A percentile compares a stretch with the other conserved stretches of the same genome.
Evolutionary conservation across 2,888 invertebrate species (phyloP).

Genomic region (Cremastinae sp.): DNA sequence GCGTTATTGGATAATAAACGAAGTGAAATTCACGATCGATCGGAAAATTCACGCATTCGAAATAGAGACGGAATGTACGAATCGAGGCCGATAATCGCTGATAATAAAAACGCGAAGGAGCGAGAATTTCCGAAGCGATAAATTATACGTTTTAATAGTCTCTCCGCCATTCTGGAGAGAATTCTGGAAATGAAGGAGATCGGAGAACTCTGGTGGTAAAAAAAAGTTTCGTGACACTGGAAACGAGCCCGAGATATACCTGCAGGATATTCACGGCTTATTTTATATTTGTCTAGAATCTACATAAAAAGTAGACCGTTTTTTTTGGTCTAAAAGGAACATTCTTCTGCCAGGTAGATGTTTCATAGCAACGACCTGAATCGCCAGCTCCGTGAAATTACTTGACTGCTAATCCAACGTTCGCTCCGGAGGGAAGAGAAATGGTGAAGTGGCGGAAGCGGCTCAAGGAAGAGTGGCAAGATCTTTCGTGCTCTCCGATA

Average conservation of each 20-base stretch:
- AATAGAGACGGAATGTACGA: background rate
- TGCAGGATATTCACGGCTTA: background rate
- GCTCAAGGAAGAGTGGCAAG: conserved; percentile 9
- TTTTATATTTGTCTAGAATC: conserved; percentile 5
- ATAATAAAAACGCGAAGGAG: background rate
- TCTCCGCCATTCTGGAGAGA: too few relatives aligned
- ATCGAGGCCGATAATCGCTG: background rate
- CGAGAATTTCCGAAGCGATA: background rate
- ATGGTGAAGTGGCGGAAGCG: background rate
- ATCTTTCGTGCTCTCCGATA: conserved; percentile 52
- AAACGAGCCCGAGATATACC: background rate
- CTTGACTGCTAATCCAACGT: conserved; percentile 53
- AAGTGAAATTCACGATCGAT: background rate
- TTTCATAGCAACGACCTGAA: conserved; percentile 51
- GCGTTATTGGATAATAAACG: conserved; percentile 8
- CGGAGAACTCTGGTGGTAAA: too few relatives aligned
- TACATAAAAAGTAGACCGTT: conserved; percentile 9
- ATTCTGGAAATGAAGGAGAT: too few relatives aligned
- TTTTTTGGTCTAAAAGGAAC: conserved; percentile 37
- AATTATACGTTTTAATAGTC: background rate
- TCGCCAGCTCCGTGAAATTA: conserved; percentile 62
- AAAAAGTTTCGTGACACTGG: background rate
- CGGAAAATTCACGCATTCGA: background rate
- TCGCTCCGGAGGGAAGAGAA: conserved; percentile 30
- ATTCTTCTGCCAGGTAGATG: conserved; percentile 28